These are phyloP conservation scores for Argyrosomus regius DNA, from an alignment of 2,797 vertebrate species.

Conservation along the genomic window DNA sequence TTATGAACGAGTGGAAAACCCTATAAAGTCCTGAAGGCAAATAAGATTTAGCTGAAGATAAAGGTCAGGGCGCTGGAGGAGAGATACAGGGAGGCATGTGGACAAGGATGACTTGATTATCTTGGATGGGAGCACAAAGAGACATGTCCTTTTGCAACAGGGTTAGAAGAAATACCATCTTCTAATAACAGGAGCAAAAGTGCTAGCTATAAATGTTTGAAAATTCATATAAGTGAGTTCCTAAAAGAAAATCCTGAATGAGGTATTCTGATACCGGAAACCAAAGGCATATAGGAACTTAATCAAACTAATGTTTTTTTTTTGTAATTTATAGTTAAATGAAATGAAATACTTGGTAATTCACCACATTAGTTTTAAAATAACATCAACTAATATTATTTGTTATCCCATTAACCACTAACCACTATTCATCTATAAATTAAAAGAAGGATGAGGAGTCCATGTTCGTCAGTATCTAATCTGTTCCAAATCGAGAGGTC, in stretches of 20 bases:
- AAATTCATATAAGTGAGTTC: slow-evolving; percentile 4
- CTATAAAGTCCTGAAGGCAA: slow-evolving; percentile 80
- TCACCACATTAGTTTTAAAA: background rate
- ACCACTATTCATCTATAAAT: slow-evolving; percentile 9
- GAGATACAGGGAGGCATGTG: slow-evolving; percentile 74
- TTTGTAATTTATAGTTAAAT: background rate
- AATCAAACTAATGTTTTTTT: background rate
- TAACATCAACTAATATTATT: background rate
- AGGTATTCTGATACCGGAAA: background rate
- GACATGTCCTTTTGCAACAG: slow-evolving; percentile 74
- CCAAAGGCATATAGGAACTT: background rate
- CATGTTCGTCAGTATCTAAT: background rate
- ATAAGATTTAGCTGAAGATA: slow-evolving; percentile 82
- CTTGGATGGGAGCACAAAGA: slow-evolving; percentile 78
- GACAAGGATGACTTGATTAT: slow-evolving; percentile 82
- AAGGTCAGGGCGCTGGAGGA: slow-evolving; percentile 78
- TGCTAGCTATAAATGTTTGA: slow-evolving; percentile 33
- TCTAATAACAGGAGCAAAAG: slow-evolving; percentile 55
- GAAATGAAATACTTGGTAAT: background rate
- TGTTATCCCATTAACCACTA: background rate
- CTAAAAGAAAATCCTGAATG: background rate
- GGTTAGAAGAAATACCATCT: slow-evolving; percentile 64
- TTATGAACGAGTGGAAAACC: slow-evolving; percentile 79
- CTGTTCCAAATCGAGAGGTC: background rate
- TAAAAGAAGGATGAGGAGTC: slow-evolving; percentile 11